Evolutionary conservation across 2,888 invertebrate genomes (phyloP).

Genomic region (Cecidostiba fungosa): DNA sequence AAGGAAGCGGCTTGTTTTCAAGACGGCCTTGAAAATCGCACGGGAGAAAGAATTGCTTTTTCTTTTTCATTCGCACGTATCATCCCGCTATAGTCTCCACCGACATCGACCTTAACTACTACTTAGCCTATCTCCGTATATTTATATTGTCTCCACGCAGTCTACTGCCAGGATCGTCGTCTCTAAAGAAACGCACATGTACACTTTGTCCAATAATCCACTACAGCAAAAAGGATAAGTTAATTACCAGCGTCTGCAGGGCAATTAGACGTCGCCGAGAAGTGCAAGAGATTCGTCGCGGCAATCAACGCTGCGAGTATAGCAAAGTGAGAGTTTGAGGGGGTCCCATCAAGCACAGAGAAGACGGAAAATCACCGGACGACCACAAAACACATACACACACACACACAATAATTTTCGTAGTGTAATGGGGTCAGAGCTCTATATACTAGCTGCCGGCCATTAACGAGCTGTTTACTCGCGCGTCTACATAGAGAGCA

Average conservation of each 20-base stretch:
- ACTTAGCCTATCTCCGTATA: neutral
- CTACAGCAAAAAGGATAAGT: neutral
- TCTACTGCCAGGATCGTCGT: neutral
- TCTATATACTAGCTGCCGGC: neutral
- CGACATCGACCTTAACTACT: conserved; percentile 58
- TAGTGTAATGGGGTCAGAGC: neutral
- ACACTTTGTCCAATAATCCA: neutral
- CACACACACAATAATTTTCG: neutral
- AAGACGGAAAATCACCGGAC: neutral
- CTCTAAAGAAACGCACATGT: neutral
- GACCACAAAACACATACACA: neutral
- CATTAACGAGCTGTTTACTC: neutral
- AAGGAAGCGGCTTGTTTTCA: neutral
- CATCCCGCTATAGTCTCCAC: neutral
- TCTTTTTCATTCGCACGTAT: too few relatives aligned
- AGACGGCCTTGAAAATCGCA: neutral
- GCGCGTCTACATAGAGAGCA: neutral
- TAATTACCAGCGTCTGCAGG: neutral
- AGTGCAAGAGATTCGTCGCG: neutral
- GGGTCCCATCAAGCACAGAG: neutral
- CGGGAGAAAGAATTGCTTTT: neutral
- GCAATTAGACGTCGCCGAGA: neutral
- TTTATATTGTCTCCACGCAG: neutral
- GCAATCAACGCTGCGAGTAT: neutral
- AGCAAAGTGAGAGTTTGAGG: neutral